These are phyloP conservation scores for Saturnia japonica DNA, from an alignment of 2,888 invertebrate genomes.

Conservation along the genomic window DNA sequence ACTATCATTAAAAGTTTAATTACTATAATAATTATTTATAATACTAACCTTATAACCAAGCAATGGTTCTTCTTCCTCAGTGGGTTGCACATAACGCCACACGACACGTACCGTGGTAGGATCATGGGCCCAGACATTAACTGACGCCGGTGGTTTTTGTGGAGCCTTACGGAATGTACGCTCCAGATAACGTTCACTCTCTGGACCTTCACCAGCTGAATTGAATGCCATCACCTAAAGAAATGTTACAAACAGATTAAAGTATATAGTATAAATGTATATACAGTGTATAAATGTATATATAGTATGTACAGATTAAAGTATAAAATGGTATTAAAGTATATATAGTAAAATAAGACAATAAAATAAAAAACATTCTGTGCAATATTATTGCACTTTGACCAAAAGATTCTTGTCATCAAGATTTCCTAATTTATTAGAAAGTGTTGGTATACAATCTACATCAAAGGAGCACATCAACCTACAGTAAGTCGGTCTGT, in stretches of 20 bases:
- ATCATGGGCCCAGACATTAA: conserved; percentile 91
- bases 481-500: no score
- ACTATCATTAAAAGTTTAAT: no score
- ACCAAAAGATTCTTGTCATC: no score
- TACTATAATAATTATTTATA: neutral
- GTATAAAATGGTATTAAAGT: no score
- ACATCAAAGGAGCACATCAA: no score
- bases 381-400: no score
- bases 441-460: no score
- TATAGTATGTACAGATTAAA: no score
- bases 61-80: conserved; percentile 95
- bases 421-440: no score
- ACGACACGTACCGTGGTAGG: conserved; percentile 93
- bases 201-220: conserved; percentile 97
- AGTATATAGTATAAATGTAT: neutral
- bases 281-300: no score
- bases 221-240: conserved; percentile 94
- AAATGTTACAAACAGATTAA: conserved; percentile 3
- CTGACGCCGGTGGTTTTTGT: conserved; percentile 96
- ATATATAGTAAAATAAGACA: no score
- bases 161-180: conserved; percentile 95
- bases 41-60: conserved; percentile 92
- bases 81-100: conserved; percentile 97
- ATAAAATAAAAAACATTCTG: no score
- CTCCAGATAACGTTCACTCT: conserved; percentile 94